Base-by-base conservation (phyloP, 2,113 vertebrate species). In the Progne subis region DNA sequence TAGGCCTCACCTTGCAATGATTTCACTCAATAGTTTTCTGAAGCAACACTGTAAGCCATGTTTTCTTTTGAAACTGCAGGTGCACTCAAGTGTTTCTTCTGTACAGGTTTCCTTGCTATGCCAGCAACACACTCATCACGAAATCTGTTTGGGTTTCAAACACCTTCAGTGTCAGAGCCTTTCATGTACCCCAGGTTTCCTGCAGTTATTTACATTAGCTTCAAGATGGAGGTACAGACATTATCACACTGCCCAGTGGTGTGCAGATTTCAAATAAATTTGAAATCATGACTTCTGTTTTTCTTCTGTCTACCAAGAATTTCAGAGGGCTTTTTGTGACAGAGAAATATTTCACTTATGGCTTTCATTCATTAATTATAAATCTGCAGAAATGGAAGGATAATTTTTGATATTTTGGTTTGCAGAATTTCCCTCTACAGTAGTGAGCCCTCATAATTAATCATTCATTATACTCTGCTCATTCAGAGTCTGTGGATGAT, bases 41-140 rank as follows among this genome's bases (percentile, higher is more conserved):
- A 39, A 78, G 26, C 18, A 70, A 5, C 20, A 14, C 5, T 32
- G 2, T 8, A 25, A 70, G 44, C 32, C 0, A 0, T 28, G 18
- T 4, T 52, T 49, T 68, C 59, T 87, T 86, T 71, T n/a, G 26
- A 84, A 75, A 14, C 18, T 34, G 31, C 52, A 60, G n/a, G 41
- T 41, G 25, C 24, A 37, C 20, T 74, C 50, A 11, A 16, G n/a
- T 49, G 34, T 23, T 83, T 47, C 31, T 59, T 37, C 61, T 25
- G 23, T 28, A 32, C 6, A 1, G 2, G 12, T 14, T 13, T 57
- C 55, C 37, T 46, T 75, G 50, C 52, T 64, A 34, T 1, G 2
- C 24, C 68, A 28, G 25, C 17, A 56, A 57, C 37, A 70, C 53
- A 28, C 39, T 75, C 69, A 61, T 41, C 70, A 37, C 8, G n/a